Base-by-base conservation (phyloP, 2,888 invertebrate genomes). In the Pyrgus malvae region DNA sequence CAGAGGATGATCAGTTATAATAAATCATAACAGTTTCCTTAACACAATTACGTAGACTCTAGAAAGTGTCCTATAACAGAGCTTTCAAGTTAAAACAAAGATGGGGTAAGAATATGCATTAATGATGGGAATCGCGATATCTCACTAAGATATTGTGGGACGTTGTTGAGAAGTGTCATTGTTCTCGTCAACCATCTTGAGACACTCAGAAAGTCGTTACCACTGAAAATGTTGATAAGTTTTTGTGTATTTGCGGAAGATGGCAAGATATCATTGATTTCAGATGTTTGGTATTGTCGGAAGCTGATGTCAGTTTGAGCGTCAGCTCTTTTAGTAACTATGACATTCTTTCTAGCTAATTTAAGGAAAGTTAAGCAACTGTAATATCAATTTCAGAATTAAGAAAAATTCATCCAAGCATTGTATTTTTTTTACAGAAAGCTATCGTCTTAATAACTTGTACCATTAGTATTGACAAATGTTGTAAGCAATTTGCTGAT, bases 41-140 rank as follows among this genome's bases (percentile, higher is more conserved):
- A 11, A 21, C 38, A 38, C 19, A 38, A 38, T 38, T 38, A 19
- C 3, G 23, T 6, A 23, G 6, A 4, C 6, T 23, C 4, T 23
- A 23, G 38, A 38, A 64, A 62, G 62, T 56, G 48, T 25, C 23
- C 23, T 6, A 23, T 23, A 4, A 23, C 3, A 23, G 6, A 3
- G 23, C 6, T 23, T 23, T 23, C 6, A 23, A 3, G 4, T 23
- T 6, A 6, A 4, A 38, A n/a, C n/a, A n/a, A n/a, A n/a, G n/a
- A n/a, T n/a, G n/a, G n/a, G 55, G 59, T 58, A 63, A 65, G 61
- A 64, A 63, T 37, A 33, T 27, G 37, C 16, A 56, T 59, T 58
- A 63, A 61, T 65, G 59, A 67, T 67, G 65, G 58, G 65, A 64
- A 65, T 38, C 63, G 62, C 62, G 66, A 64, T 62, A 65, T 54